Evolutionary conservation across 2,888 invertebrate species (phyloP).

Genomic region (Mayetiola destructor): DNA sequence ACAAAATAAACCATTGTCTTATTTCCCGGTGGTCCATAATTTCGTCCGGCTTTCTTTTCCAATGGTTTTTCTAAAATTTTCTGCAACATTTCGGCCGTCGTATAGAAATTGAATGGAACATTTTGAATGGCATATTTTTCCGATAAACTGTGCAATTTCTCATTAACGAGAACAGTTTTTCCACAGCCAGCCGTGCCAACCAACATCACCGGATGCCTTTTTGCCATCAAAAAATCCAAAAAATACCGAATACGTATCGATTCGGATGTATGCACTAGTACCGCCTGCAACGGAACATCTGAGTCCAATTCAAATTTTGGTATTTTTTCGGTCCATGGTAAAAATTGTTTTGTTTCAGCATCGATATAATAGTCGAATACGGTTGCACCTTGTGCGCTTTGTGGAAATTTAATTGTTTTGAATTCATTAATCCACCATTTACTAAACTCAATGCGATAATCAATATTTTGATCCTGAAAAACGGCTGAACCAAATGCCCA

Average conservation of each 20-base stretch:
- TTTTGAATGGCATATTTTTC: slow-evolving; percentile 81
- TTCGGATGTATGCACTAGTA: slow-evolving; percentile 84
- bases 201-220: slow-evolving; percentile 83
- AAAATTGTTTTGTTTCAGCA: slow-evolving; percentile 74
- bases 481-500: slow-evolving; percentile 98
- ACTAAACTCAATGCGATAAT: slow-evolving; percentile 71
- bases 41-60: slow-evolving; percentile 91
- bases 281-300: slow-evolving; percentile 83
- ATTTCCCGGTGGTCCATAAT: slow-evolving; percentile 90
- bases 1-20: slow-evolving; percentile 89
- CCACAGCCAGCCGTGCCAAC: slow-evolving; percentile 78
- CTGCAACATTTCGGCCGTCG: slow-evolving; percentile 85
- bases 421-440: slow-evolving; percentile 98
- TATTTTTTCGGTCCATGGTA: slow-evolving; percentile 78
- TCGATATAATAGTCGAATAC: slow-evolving; percentile 94
- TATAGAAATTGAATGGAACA: slow-evolving; percentile 93
- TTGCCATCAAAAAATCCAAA: slow-evolving; percentile 75
- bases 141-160: slow-evolving; percentile 53
- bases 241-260: slow-evolving; percentile 82
- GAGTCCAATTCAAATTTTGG: slow-evolving; percentile 83
- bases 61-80: slow-evolving; percentile 85
- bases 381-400: slow-evolving; percentile 52
- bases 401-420: slow-evolving; percentile 83
- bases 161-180: slow-evolving; percentile 72
- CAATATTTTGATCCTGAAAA: slow-evolving; percentile 80